Base-by-base conservation (phyloP, 2,797 vertebrate genomes). In the Parambassis ranga region DNA sequence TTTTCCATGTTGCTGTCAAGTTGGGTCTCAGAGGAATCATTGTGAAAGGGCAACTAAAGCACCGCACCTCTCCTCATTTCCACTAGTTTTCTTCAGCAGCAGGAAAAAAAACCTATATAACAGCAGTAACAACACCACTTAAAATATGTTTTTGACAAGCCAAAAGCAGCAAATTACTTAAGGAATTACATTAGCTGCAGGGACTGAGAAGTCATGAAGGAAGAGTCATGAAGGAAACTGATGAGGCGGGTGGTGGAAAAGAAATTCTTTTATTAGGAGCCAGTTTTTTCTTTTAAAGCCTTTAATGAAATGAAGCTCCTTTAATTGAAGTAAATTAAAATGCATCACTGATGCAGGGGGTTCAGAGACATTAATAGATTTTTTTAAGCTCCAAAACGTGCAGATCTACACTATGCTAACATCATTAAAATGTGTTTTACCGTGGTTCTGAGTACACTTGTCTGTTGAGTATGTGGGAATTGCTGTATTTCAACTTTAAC, bases 271-370 rank as follows among this genome's bases (percentile, higher is more conserved):
- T 89, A 85, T 90, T 89, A 77, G 84, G 71, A 48, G 60, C 56
- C 58, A 62, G 83, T 86, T 91, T 84, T 88, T 77, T 85, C 75
- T 70, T 85, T 83, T 83, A 80, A 78, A 91, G 64, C 74, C 49
- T 36, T 80, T 90, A 92, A 92, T 92, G 86, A 86, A 91, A 91
- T 84, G 84, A 89, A 86, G 82, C 67, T 56, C 62, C 48, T 38
- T 82, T 92, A 91, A 91, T 92, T 91, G 71, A 83, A 88, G 88
- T 90, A 90, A 91, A 92, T 92, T 82, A 90, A 91, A 92, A 91
- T 87, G 77, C 81, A 85, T 87, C 88, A 86, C 88, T 86, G 85
- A 88, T 86, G 75, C 83, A 72, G 75, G 65, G 50, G 63, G 65
- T 89, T 90, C 50, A 65, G 76, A 87, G 60, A 90, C 92, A 90